Evolutionary conservation across 2,888 invertebrate genomes (phyloP), one percentile per base, ranked within the genome.

Genomic region (Tenthredo livida): DNA sequence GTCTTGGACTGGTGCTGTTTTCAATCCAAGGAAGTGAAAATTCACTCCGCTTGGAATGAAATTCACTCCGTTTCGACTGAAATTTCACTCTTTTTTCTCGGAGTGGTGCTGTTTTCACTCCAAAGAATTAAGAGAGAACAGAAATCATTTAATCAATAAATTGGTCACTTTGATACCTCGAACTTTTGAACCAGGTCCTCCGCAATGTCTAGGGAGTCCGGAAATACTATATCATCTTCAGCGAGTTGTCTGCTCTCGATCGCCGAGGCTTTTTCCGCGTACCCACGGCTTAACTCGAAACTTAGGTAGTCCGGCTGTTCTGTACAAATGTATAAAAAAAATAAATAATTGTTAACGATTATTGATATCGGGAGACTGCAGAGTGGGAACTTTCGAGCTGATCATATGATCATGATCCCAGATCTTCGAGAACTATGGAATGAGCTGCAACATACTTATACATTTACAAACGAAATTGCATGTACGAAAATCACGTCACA

Each of bases 261-360:
- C 70, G 1, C 86, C 61, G 58, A 85, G 85, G 29, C 84, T 84
- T 17, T 86, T 84, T 88, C 77, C 73, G 86, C 86, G 84, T 88
- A 88, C 40, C 88, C 88, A 40, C 87, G 85, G 21, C 89, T 88
- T 29, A 90, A 85, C 15, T 86, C 80, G 67, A 87, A 90, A 29
- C 87, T 84, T n/a, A 90, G 61, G 78, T 88, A 89, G 37, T 88
- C 86, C 58, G 72, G 65, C 85, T 87, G 86, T 73, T 89, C 89
- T 90, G 85, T 43, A n/a, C 17, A 25, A 50, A 54, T 40, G 17
- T n/a, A n/a, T 70, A 0, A 40, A 37, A 6, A 37, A 25, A 21
- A 25, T 43, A 78, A 40, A 58, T 29, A 78, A 50, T 82, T n/a
- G n/a, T 2, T 25, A 47, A 80, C 29, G n/a, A 37, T 15, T 21